phyloP scores from a whole-genome alignment of 2,888 invertebrate species.

The Scaptomyza parva region DNA sequence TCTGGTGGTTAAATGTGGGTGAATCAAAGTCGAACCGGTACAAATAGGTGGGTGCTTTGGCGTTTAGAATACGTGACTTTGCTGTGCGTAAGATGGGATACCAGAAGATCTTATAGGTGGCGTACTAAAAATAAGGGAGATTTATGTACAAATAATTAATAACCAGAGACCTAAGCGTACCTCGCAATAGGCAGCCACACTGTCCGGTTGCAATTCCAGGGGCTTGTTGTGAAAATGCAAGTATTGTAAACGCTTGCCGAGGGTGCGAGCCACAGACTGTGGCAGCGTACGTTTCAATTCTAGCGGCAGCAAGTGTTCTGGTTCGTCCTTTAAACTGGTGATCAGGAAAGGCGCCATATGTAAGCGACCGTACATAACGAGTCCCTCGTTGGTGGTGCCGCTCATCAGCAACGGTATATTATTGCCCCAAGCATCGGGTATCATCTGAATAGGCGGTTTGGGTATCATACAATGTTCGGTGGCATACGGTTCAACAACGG shows the following conservation, averaged over 20 bases:
- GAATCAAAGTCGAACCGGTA: conserved; percentile 84
- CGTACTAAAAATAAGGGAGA: conserved; percentile 64
- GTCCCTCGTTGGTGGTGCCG: conserved; percentile 83
- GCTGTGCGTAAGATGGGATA: conserved; percentile 79
- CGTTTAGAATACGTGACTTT: conserved; percentile 61
- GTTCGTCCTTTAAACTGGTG: conserved; percentile 64
- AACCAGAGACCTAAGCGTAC: conserved; percentile 44
- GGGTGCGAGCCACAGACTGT: conserved; percentile 50
- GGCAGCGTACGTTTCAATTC: conserved; percentile 66
- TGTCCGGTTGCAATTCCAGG: conserved; percentile 68
- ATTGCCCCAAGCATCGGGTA: conserved; percentile 80
- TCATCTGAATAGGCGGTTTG: conserved; percentile 70
- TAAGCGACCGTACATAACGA: conserved; percentile 76
- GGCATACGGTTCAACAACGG: conserved; percentile 81
- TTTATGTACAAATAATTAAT: no score
- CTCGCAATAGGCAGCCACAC: conserved; percentile 81
- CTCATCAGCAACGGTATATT: conserved; percentile 82
- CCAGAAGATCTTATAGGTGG: conserved; percentile 83
- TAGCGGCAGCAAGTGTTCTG: conserved; percentile 77
- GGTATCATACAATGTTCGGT: conserved; percentile 74
- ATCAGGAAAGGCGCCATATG: conserved; percentile 68
- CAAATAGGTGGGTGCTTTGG: conserved; percentile 77
- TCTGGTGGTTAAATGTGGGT: conserved; percentile 81
- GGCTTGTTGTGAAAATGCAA: conserved; percentile 76
- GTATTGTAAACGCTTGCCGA: conserved; percentile 58